Evolutionary conservation across 2,113 vertebrate genomes (phyloP).

Genomic region (Percopsis transmontana): DNA sequence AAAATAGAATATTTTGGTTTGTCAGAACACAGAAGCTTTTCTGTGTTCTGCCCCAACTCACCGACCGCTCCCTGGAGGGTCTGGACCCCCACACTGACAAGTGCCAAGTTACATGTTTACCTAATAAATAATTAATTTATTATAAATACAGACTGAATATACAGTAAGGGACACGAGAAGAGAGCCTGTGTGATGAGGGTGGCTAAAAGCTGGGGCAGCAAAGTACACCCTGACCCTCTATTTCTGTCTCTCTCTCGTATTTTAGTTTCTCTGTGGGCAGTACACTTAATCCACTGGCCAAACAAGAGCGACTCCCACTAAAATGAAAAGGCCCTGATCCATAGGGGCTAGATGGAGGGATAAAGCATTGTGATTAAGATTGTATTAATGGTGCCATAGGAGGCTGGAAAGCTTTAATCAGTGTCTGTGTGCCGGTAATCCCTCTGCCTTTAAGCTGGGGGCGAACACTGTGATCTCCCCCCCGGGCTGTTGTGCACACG

Average conservation of each 20-base stretch:
- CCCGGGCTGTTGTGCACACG: slow-evolving; percentile 41
- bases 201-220: slow-evolving; percentile 35
- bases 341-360: slow-evolving; percentile 75
- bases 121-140: too few relatives aligned
- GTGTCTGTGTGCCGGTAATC: slow-evolving; percentile 80
- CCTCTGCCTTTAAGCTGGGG: slow-evolving; percentile 75
- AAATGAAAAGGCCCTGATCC: slow-evolving; percentile 80
- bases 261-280: slow-evolving; percentile 59
- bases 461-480: slow-evolving; percentile 68
- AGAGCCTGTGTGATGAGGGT: slow-evolving; percentile 4
- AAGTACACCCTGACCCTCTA: slow-evolving; percentile 32
- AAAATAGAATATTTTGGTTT: too few relatives aligned
- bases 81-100: too few relatives aligned
- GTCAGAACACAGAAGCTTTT: too few relatives aligned
- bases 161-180: slow-evolving; percentile 1
- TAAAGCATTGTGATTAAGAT: slow-evolving; percentile 84
- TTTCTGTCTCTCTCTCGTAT: slow-evolving; percentile 30
- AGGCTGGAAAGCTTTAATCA: slow-evolving; percentile 83
- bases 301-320: slow-evolving; percentile 75
- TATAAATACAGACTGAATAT: too few relatives aligned
- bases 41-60: too few relatives aligned
- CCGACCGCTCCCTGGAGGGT: too few relatives aligned
- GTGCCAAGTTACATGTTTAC: too few relatives aligned
- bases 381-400: slow-evolving; percentile 83
- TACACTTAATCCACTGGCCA: slow-evolving; percentile 74